A percentile compares a stretch with the other conserved stretches of the same genome.
Evolutionary conservation across 2,797 vertebrate species (phyloP).

Genomic region (Betta splendens): DNA sequence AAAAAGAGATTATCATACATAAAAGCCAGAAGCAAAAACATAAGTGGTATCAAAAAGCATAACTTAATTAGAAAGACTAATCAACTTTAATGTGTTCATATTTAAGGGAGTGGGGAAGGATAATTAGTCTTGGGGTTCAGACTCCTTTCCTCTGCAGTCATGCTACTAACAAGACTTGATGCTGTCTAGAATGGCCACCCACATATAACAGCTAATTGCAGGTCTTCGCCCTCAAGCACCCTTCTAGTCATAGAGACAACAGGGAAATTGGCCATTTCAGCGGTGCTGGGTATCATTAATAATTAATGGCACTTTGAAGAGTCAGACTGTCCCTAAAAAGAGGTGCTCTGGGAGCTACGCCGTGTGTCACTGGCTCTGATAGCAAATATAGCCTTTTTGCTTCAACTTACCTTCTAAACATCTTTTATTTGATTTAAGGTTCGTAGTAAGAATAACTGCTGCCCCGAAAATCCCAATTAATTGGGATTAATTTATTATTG

Average conservation of each 20-base stretch:
- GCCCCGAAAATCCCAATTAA: conserved; percentile 46
- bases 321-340: conserved; percentile 72
- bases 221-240: conserved; percentile 80
- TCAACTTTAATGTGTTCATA: conserved; percentile 84
- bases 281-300: conserved; percentile 77
- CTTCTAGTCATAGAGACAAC: conserved; percentile 79
- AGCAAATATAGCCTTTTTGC: conserved; percentile 40
- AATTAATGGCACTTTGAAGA: conserved; percentile 78
- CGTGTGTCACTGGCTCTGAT: conserved; percentile 46
- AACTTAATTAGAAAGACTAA: conserved; percentile 86
- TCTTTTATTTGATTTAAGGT: conserved; percentile 29
- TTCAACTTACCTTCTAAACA: neutral
- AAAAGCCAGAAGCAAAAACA: conserved; percentile 74
- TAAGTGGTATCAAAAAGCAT: conserved; percentile 79
- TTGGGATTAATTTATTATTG: too few relatives aligned
- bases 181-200: conserved; percentile 79
- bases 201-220: conserved; percentile 84
- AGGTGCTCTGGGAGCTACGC: conserved; percentile 37
- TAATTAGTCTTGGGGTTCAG: conserved; percentile 75
- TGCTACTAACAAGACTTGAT: conserved; percentile 79
- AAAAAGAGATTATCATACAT: conserved; percentile 70
- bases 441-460: conserved; percentile 5
- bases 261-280: conserved; percentile 79
- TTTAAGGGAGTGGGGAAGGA: conserved; percentile 77
- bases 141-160: conserved; percentile 74